These are phyloP conservation scores for Spodoptera frugiperda DNA, from an alignment of 1,140 invertebrate species.

Conservation along the genomic window DNA sequence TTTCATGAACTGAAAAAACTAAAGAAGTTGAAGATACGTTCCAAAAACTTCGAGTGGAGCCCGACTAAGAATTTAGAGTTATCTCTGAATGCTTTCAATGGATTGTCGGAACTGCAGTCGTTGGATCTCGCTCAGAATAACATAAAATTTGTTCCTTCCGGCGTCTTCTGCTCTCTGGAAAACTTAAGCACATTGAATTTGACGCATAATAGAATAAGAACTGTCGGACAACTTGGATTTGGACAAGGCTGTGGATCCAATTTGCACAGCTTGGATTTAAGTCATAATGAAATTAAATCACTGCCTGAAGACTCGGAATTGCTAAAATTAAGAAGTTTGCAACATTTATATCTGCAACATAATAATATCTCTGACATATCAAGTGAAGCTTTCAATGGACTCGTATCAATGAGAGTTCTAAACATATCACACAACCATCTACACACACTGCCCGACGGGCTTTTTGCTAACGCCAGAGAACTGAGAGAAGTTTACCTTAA, in stretches of 20 bases:
- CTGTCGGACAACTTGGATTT: constrained; percentile 91
- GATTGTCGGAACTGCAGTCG: constrained; percentile 91
- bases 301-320: constrained; percentile 91
- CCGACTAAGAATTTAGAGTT: constrained; percentile 90
- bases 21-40: constrained; percentile 91
- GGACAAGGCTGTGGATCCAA: constrained; percentile 86
- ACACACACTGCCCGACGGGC: constrained; percentile 90
- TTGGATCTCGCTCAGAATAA: constrained; percentile 94
- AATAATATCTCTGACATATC: constrained; percentile 94
- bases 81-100: constrained; percentile 89
- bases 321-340: constrained; percentile 90
- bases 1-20: constrained; percentile 92
- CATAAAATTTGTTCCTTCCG: constrained; percentile 91
- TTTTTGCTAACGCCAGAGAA: constrained; percentile 92
- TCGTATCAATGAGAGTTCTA: constrained; percentile 91
- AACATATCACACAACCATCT: constrained; percentile 95
- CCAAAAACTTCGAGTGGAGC: constrained; percentile 92
- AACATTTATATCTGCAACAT: constrained; percentile 92
- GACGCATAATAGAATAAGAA: constrained; percentile 92
- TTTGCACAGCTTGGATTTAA: constrained; percentile 91
- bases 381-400: constrained; percentile 91
- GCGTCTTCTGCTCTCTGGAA: constrained; percentile 91
- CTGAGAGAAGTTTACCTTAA: constrained; percentile 94
- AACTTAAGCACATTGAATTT: constrained; percentile 94
- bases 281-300: constrained; percentile 91